These are phyloP conservation scores for Brachirus orientalis DNA, from an alignment of 2,113 vertebrate species.

Conservation along the genomic window DNA sequence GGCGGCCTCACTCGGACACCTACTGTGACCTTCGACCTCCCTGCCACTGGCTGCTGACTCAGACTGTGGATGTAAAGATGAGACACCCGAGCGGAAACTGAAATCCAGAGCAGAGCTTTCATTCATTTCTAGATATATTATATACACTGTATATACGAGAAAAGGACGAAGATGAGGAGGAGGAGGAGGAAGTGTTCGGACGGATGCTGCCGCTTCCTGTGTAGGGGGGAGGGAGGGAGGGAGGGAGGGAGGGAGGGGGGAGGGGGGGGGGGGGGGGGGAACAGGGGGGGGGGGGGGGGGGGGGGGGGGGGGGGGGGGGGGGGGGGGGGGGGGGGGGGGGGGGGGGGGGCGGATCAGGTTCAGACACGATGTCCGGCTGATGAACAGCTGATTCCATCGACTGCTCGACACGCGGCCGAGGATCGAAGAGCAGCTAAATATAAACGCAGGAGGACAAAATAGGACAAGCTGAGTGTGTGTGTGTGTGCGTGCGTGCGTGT, in stretches of 20 bases:
- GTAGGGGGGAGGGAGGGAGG: neutral
- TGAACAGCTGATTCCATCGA: constrained; percentile 59
- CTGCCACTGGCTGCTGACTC: neutral
- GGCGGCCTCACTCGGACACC: neutral
- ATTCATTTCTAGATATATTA: constrained; percentile 16
- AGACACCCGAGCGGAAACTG: constrained; percentile 30
- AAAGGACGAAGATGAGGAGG: constrained; percentile 16
- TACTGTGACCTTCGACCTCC: constrained; percentile 37
- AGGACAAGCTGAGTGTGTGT: constrained; percentile 14
- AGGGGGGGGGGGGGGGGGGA: constrained; percentile 16
- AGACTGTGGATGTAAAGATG: constrained; percentile 28
- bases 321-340: neutral
- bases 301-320: neutral
- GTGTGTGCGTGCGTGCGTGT: constrained; percentile 12
- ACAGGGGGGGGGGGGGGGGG: constrained; percentile 28
- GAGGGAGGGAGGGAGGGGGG: too few relatives aligned
- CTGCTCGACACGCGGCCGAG: constrained; percentile 40
- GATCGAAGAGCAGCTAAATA: constrained; percentile 62
- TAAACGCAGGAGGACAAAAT: constrained; percentile 37
- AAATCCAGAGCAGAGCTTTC: constrained; percentile 10
- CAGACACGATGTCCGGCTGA: constrained; percentile 63
- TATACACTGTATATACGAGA: neutral
- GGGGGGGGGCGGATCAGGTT: constrained; percentile 52
- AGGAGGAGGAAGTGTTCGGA: constrained; percentile 18
- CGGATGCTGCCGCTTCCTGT: constrained; percentile 24